Conservation (phyloP, 1,140 invertebrate species). For the Condylostylus longicornis region DNA sequence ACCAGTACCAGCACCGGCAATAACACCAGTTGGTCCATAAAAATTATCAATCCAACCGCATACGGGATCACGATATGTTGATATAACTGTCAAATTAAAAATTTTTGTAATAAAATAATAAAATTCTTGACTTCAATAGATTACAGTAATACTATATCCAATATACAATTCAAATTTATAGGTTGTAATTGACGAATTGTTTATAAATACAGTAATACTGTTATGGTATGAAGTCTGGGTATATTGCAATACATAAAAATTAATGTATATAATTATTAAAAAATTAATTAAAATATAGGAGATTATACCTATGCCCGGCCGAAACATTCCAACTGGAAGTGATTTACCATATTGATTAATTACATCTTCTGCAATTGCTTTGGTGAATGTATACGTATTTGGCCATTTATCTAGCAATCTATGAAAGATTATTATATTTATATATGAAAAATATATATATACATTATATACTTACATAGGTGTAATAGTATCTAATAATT, state of each 20-base stretch:
- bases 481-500: constrained; percentile 47
- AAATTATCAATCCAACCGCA: constrained; percentile 76
- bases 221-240: too few species aligned
- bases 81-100: constrained; percentile 32
- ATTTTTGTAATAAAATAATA: background rate
- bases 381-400: constrained; percentile 54
- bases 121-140: background rate
- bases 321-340: constrained; percentile 42
- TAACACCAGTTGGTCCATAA: constrained; percentile 56
- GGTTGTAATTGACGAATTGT: too few species aligned
- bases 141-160: background rate
- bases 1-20: constrained; percentile 51
- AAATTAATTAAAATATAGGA: background rate
- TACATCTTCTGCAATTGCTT: constrained; percentile 46
- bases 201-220: too few species aligned
- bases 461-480: constrained; percentile 39
- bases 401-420: constrained; percentile 45
- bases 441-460: background rate
- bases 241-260: background rate
- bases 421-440: constrained; percentile 12
- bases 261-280: background rate
- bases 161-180: too few species aligned
- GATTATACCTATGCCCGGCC: constrained; percentile 36
- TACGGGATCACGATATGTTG: constrained; percentile 55
- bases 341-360: constrained; percentile 35